Base-by-base conservation (phyloP, 1,140 invertebrate species). In the Geopemphigus sp. region DNA sequence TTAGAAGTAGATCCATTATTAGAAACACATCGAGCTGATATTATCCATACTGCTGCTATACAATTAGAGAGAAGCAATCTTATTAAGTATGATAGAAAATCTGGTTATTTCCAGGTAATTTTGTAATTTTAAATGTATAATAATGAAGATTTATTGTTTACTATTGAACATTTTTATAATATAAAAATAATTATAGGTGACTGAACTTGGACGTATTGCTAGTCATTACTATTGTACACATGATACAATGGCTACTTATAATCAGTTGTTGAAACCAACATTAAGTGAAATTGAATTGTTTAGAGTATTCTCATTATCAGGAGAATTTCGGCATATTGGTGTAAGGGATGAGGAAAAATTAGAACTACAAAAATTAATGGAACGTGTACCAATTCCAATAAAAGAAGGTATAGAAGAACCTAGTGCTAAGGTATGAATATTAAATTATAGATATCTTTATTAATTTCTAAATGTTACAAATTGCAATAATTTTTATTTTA, bases 381-480 rank as follows among this genome's bases (percentile, higher is more conserved):
- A 98, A 86, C 88, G 95, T 83, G 98, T 99, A 0, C 98, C 98
- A 0, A 98, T 99, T 81, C 98, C 98, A 0, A 98, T 99, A 72
- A 99, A 99, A 84, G 98, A 99, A 86, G 96, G 95, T 81, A 97
- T 99, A 56, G 98, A 99, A 85, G 98, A 99, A 85, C 92, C 97
- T 0, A 97, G 95, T 83, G 98, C 98, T 0, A 99, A 99, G 39
- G 74, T 78, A 63, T 47, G n/a, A 10, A 54, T 29, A 53, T 54
- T 54, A 3, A 29, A 5, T 11, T 22, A 45, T 66, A 6, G n/a
- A 50, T 11, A 10, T 63, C 4, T 59, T 14, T 59, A 22, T 4
- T 68, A 12, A 54, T 50, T 50, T 26, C 17, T 78, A 15, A 17
- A 11, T 29, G 39, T 47, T 26, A n/a, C n/a, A 26, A 10, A 50